These are phyloP conservation scores for Chaenocephalus aceratus DNA, from an alignment of 2,113 vertebrate genomes.

Conservation along the genomic window DNA sequence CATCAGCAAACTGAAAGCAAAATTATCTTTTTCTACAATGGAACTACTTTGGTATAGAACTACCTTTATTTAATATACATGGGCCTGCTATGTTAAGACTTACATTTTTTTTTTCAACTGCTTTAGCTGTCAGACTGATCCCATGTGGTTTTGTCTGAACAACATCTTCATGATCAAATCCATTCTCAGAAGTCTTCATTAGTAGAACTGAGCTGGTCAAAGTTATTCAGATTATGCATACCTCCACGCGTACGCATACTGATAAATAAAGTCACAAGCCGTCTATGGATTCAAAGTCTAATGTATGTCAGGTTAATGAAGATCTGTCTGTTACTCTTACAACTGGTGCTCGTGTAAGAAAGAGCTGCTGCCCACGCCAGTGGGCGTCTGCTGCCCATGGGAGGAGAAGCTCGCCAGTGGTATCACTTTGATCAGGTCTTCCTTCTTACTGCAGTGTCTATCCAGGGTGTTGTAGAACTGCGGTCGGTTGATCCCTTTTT, in stretches of 20 bases:
- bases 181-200: constrained; percentile 43
- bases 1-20: constrained; percentile 71
- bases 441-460: constrained; percentile 89
- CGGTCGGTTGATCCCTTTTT: constrained; percentile 86
- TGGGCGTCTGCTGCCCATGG: constrained; percentile 77
- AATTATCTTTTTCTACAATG: constrained; percentile 48
- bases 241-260: constrained; percentile 47
- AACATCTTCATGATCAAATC: constrained; percentile 34
- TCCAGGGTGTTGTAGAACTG: constrained; percentile 94
- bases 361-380: constrained; percentile 70
- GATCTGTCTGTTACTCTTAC: constrained; percentile 74
- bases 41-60: constrained; percentile 84
- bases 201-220: constrained; percentile 54
- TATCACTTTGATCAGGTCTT: constrained; percentile 92
- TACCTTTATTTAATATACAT: constrained; percentile 77
- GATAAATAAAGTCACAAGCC: constrained; percentile 52
- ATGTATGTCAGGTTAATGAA: constrained; percentile 45
- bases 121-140: constrained; percentile 53
- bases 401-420: constrained; percentile 91
- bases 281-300: constrained; percentile 44
- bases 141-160: constrained; percentile 33
- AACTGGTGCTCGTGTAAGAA: constrained; percentile 93
- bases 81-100: constrained; percentile 53
- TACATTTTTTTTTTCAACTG: constrained; percentile 44
- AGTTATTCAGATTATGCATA: constrained; percentile 53